These are phyloP conservation scores for Gnathonemus echidnorhynchus DNA, from an alignment of 2,113 vertebrate species.

Conservation along the genomic window DNA sequence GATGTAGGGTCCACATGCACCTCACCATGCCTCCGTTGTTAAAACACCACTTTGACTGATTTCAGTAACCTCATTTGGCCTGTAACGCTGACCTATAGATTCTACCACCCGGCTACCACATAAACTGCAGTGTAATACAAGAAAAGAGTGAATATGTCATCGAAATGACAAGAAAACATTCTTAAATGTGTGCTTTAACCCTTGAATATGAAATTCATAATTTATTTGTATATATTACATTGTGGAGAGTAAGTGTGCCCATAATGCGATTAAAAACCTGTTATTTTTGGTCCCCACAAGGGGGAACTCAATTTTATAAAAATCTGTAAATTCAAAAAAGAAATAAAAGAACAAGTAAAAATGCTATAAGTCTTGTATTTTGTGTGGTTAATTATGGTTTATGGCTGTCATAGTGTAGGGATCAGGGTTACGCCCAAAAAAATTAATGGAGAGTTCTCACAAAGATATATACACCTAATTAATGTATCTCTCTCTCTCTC, in stretches of 20 bases:
- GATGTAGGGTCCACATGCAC: neutral
- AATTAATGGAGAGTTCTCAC: neutral
- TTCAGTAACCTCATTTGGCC: neutral
- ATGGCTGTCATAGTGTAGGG: neutral
- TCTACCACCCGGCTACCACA: neutral
- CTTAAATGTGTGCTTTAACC: neutral
- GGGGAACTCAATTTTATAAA: neutral
- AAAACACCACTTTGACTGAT: neutral
- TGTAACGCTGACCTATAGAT: neutral
- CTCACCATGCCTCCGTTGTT: neutral
- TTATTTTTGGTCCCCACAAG: neutral
- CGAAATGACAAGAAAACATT: neutral
- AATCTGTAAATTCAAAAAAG: neutral
- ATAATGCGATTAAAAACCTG: neutral
- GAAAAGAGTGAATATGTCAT: neutral
- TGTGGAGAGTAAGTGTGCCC: neutral
- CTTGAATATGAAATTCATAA: neutral
- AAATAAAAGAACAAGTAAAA: neutral
- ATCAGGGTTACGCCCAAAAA: neutral
- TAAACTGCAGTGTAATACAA: neutral
- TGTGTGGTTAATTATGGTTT: neutral
- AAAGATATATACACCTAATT: neutral
- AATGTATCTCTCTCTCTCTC: neutral
- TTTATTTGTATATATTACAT: neutral
- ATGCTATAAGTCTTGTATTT: neutral